Conservation (phyloP, 2,888 invertebrate species). For the Nomada fabriciana region DNA sequence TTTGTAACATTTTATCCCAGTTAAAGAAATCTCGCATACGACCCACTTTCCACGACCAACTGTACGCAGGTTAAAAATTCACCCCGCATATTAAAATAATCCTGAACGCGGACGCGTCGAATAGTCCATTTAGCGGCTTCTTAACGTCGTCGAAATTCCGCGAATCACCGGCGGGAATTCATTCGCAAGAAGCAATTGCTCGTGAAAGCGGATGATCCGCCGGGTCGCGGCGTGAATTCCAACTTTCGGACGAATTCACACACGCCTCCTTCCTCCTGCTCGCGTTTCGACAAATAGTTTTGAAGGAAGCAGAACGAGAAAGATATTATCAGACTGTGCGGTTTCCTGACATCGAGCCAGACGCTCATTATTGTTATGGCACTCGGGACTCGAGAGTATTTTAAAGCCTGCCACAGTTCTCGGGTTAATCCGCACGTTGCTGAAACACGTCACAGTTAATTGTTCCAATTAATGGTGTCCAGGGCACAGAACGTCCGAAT, state of each 20-base stretch:
- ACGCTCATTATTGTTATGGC: conserved; percentile 31
- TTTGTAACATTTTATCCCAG: too few relatives aligned
- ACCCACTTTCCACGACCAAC: too few relatives aligned
- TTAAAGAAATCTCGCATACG: too few relatives aligned
- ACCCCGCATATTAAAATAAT: neutral
- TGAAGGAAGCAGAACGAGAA: conserved; percentile 19
- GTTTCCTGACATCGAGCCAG: conserved; percentile 41
- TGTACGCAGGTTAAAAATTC: neutral
- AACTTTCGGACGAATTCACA: conserved; percentile 11
- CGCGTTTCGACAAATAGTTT: conserved; percentile 32
- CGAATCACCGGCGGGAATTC: neutral
- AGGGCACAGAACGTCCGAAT: neutral
- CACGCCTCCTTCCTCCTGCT: neutral
- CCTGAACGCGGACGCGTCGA: neutral
- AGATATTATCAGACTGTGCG: conserved; percentile 40
- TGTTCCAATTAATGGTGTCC: conserved; percentile 18
- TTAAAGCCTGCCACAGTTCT: conserved; percentile 7
- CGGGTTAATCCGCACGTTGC: conserved; percentile 12
- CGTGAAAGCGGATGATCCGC: conserved; percentile 24
- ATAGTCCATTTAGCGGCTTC: neutral
- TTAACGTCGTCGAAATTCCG: neutral
- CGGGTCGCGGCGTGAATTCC: neutral
- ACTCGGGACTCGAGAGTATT: conserved; percentile 15
- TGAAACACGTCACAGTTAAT: conserved; percentile 18
- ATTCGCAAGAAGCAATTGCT: neutral